Evolutionary conservation across 2,797 vertebrate genomes (phyloP).

Genomic region (Manis javanica): DNA sequence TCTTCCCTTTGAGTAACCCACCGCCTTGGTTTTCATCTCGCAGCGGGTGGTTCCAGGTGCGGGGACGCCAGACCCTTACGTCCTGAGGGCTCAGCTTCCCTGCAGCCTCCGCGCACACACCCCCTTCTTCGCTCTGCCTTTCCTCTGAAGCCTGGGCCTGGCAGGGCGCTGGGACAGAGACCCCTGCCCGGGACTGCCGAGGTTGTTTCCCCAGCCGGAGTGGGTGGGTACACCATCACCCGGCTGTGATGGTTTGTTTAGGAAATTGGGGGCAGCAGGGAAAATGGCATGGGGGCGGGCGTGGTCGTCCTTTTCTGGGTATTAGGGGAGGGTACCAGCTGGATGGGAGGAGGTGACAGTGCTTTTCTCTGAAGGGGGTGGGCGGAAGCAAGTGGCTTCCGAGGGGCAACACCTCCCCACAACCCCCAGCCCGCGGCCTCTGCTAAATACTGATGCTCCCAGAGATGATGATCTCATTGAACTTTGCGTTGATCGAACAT

Average conservation of each 20-base stretch:
- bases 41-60: constrained; percentile 29
- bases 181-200: neutral
- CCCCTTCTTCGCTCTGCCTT: neutral
- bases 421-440: neutral
- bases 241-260: neutral
- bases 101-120: neutral
- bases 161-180: neutral
- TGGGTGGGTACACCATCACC: neutral
- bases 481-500: constrained; percentile 46
- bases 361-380: neutral
- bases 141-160: neutral
- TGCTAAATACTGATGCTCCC: neutral
- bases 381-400: neutral
- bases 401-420: neutral
- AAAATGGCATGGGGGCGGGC: neutral
- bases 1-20: neutral
- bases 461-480: constrained; percentile 76
- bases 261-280: neutral
- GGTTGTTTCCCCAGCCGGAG: neutral
- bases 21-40: neutral
- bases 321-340: neutral
- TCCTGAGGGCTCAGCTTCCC: neutral
- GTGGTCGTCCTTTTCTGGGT: neutral
- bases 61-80: neutral
- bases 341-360: neutral